These are phyloP conservation scores for Manduca sexta DNA, from an alignment of 1,140 invertebrate species.

Conservation along the genomic window DNA sequence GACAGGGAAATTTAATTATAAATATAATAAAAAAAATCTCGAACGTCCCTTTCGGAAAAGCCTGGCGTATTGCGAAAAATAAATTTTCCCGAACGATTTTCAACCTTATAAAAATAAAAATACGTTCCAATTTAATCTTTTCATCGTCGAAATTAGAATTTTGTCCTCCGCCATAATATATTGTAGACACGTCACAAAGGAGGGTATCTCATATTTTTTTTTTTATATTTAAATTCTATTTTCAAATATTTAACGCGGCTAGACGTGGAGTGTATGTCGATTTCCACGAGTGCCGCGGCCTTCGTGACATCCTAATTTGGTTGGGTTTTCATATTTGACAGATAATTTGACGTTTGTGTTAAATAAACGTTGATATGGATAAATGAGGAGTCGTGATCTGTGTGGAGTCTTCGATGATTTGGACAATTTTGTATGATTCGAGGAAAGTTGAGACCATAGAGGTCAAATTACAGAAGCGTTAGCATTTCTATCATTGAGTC, in stretches of 20 bases:
- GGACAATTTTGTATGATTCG: too few relatives aligned
- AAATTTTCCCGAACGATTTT: slow-evolving; percentile 21
- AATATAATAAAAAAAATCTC: slow-evolving; percentile 70
- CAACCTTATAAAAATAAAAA: slow-evolving; percentile 15
- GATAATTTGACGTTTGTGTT: neutral
- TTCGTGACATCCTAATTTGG: slow-evolving; percentile 31
- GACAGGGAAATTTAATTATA: slow-evolving; percentile 71
- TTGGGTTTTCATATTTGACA: slow-evolving; percentile 16
- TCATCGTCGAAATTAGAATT: slow-evolving; percentile 1
- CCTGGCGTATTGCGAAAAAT: slow-evolving; percentile 14
- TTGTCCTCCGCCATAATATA: slow-evolving; percentile 43
- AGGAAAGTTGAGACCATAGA: too few relatives aligned
- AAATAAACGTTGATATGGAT: neutral
- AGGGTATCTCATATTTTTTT: slow-evolving; percentile 55
- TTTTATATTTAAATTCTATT: slow-evolving; percentile 50
- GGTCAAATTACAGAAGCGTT: too few relatives aligned
- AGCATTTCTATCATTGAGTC: too few relatives aligned
- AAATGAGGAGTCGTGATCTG: too few relatives aligned
- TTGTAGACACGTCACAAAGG: slow-evolving; percentile 59
- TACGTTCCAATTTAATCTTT: neutral
- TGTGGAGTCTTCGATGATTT: too few relatives aligned
- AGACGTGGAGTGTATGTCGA: slow-evolving; percentile 51
- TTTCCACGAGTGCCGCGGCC: slow-evolving; percentile 33
- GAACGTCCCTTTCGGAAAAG: slow-evolving; percentile 53
- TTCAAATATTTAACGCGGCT: slow-evolving; percentile 38